Evolutionary conservation across 2,113 vertebrate genomes (phyloP), one percentile per base, ranked within the genome.

Genomic region (Paedocypris sp.): DNA sequence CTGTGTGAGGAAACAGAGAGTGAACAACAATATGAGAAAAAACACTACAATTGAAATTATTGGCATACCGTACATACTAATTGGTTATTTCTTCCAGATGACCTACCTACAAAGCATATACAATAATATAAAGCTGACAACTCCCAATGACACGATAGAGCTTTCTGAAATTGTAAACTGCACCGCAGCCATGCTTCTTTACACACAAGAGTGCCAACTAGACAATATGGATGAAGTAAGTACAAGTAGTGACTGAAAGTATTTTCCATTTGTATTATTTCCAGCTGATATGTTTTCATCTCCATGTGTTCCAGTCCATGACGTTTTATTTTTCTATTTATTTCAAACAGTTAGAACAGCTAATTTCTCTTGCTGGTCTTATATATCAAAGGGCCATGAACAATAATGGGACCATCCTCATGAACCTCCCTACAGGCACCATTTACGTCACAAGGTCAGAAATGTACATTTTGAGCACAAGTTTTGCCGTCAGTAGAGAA

Each of bases 391-490:
- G 26, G 15, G 3, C 48, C 33, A 9, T 51, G 1, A 7, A 51
- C 26, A 15, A 3, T n/a, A 5, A 2, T 2, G 6, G 7, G 3
- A 1, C 8, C 20, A 0, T 49, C 9, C 73, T 1, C 4, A 39
- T 50, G 77, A 38, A 77, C 20, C 76, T 38, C 4, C 28, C 60
- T 56, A 48, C 56, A 28, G 80, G 78, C 50, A 74, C 62, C 16
- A 9, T 86, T 9, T 80, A 76, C 46, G 49, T 78, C 36, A 62
- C 1, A 56, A 81, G 19, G 87, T 87, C 58, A 36, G 73, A n/a
- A n/a, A n/a, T n/a, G n/a, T n/a, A n/a, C n/a, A n/a, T n/a, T n/a
- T n/a, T n/a, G n/a, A n/a, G n/a, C n/a, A n/a, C n/a, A n/a, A n/a
- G n/a, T n/a, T n/a, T n/a, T n/a, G n/a, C n/a, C n/a, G n/a, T n/a